phyloP scores from a whole-genome alignment of 2,888 invertebrate species.

The Ichneumoninae sp. region DNA sequence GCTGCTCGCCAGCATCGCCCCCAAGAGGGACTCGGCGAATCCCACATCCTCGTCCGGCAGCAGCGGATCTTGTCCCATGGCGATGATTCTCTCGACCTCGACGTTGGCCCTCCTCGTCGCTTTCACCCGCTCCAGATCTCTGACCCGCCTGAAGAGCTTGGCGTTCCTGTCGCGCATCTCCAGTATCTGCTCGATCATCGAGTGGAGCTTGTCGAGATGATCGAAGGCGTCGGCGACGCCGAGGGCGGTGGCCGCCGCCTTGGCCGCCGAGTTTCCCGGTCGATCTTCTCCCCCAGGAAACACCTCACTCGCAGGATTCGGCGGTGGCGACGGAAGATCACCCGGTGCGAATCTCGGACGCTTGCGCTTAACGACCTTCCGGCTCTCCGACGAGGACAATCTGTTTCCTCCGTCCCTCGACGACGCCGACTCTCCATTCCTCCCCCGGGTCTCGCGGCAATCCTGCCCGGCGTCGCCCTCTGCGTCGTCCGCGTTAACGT shows the following conservation, averaged over 20 bases:
- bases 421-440: conserved; percentile 2
- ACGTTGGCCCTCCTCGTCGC: conserved; percentile 88
- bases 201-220: conserved; percentile 92
- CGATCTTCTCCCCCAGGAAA: conserved; percentile 16
- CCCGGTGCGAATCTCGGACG: conserved; percentile 39
- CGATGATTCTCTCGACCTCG: conserved; percentile 80
- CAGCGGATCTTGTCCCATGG: conserved; percentile 78
- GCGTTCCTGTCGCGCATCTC: conserved; percentile 90
- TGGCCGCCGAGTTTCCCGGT: conserved; percentile 71
- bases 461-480: neutral
- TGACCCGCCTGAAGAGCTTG: conserved; percentile 88
- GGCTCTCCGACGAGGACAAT: conserved; percentile 20
- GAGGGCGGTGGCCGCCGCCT: conserved; percentile 85
- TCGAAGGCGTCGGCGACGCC: conserved; percentile 90
- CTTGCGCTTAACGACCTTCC: conserved; percentile 48
- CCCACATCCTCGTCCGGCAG: conserved; percentile 88
- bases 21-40: conserved; percentile 88
- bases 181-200: conserved; percentile 91
- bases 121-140: conserved; percentile 90
- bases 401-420: conserved; percentile 23
- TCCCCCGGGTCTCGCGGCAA: neutral
- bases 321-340: conserved; percentile 84
- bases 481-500: neutral
- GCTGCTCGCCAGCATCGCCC: conserved; percentile 87
- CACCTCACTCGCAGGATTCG: conserved; percentile 79